phyloP scores from a whole-genome alignment of 30 jellyfish, hydroid and myxozoan species.

The Hydra vulgaris region DNA sequence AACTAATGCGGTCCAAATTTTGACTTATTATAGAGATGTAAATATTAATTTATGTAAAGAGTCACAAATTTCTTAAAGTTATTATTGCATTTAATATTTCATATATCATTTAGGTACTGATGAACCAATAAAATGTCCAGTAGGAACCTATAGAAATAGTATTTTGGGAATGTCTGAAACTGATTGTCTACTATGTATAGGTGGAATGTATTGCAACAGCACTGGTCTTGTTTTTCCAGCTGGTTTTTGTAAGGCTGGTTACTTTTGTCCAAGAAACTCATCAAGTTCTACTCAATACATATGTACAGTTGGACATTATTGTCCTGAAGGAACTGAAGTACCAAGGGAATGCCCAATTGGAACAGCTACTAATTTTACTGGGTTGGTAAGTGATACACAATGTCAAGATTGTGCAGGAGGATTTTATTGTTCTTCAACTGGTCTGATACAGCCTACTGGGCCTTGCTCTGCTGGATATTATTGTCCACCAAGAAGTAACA shows the following conservation, averaged over 20 bases:
- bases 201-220: conserved; percentile 66
- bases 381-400: conserved; percentile 36
- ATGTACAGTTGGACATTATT: conserved; percentile 76
- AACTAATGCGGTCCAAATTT: no score
- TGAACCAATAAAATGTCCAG: conserved; percentile 79
- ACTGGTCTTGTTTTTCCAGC: conserved; percentile 69
- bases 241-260: conserved; percentile 67
- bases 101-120: conserved; percentile 49
- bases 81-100: neutral
- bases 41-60: no score
- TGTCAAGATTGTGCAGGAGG: conserved; percentile 73
- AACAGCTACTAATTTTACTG: conserved; percentile 69
- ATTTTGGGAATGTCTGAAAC: conserved; percentile 34
- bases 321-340: conserved; percentile 41
- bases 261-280: conserved; percentile 71
- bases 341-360: conserved; percentile 82
- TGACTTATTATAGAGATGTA: no score
- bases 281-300: conserved; percentile 34
- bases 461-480: conserved; percentile 69
- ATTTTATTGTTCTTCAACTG: conserved; percentile 52
- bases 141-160: conserved; percentile 59
- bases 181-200: conserved; percentile 77
- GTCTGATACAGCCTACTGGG: conserved; percentile 68
- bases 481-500: conserved; percentile 79
- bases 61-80: no score